phyloP scores from a whole-genome alignment of 2,888 invertebrate genomes.

The Himalopsyche japonica region DNA sequence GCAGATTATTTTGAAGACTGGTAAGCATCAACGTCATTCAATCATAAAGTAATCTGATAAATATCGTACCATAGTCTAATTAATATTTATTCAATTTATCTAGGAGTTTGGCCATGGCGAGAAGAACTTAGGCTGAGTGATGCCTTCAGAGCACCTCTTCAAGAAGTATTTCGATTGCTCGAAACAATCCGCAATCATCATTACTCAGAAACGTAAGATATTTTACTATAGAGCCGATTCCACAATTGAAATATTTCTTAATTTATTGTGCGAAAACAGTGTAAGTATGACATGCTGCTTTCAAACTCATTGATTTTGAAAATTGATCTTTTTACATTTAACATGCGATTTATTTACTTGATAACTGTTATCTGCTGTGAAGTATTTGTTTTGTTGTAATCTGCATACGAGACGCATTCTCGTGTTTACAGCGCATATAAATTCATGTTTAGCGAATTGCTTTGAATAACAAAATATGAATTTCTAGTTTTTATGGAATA shows the following conservation, averaged over 20 bases:
- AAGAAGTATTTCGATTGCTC: constrained; percentile 84
- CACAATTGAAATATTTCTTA: not conserved
- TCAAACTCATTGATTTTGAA: too few relatives aligned
- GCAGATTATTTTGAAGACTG: constrained; percentile 72
- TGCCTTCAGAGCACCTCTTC: constrained; percentile 88
- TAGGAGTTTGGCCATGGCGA: constrained; percentile 87
- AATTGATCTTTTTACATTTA: too few relatives aligned
- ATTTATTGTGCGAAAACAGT: not conserved
- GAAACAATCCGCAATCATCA: constrained; percentile 86
- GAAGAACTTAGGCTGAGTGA: constrained; percentile 81
- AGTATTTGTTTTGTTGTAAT: not conserved
- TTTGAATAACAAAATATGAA: too few relatives aligned
- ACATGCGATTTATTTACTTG: not conserved
- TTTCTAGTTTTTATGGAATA: too few relatives aligned
- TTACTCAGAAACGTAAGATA: constrained; percentile 67
- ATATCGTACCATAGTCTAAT: not conserved
- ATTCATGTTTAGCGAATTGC: too few relatives aligned
- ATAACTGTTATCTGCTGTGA: not conserved
- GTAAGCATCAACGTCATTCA: constrained; percentile 42
- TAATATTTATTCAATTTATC: not conserved
- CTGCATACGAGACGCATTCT: not conserved
- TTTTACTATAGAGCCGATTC: too few relatives aligned
- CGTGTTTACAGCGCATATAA: not conserved
- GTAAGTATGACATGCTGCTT: not conserved
- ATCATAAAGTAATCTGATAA: not conserved